Evolutionary conservation across 2,113 vertebrate genomes (phyloP), one percentile per base, ranked within the genome.

Genomic region (Corythornis madagascariensis): DNA sequence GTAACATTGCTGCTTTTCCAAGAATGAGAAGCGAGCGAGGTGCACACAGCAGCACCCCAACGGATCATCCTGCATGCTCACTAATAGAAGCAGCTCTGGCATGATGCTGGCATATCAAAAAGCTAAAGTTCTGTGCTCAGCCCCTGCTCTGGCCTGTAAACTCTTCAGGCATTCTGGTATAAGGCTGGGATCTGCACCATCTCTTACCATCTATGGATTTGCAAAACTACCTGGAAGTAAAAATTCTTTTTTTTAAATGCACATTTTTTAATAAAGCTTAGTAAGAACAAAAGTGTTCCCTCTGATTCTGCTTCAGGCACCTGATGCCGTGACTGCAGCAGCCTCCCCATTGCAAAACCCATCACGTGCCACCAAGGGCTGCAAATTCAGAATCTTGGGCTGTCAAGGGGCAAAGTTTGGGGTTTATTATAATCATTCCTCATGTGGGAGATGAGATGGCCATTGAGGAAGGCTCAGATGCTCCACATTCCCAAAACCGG

Each of bases 1-100:
- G 70, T 43, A 18, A 18, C 16, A 4, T 9, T 16, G 0, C 29
- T 1, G 52, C 61, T 83, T 11, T 35, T 53, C 16, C 29, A 0
- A 0, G 1, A 6, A 13, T 0, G 2, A 1, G 20, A 61, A 65
- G 50, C 1, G 19, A 42, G 47, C 0, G 5, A 48, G 67, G 57
- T 0, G 1, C 64, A 29, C 2, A 0, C 24, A 48, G 57, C 48
- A 45, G 64, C 55, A 33, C 25, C n/a, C 1, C 2, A 0, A 5
- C 1, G 28, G 24, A 75, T 38, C 4, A 60, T 18, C 60, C 26
- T 31, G 2, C 7, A 35, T 3, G 1, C 70, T 0, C 9, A 1
- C 48, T 3, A 60, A 8, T 0, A 2, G 57, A 48, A 45, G 29
- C 10, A n/a, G 35, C 38, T 85, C 63, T 1, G 4, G 13, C 79